phyloP scores from a whole-genome alignment of 2,888 invertebrate species.

The Fabriciana adippe region DNA sequence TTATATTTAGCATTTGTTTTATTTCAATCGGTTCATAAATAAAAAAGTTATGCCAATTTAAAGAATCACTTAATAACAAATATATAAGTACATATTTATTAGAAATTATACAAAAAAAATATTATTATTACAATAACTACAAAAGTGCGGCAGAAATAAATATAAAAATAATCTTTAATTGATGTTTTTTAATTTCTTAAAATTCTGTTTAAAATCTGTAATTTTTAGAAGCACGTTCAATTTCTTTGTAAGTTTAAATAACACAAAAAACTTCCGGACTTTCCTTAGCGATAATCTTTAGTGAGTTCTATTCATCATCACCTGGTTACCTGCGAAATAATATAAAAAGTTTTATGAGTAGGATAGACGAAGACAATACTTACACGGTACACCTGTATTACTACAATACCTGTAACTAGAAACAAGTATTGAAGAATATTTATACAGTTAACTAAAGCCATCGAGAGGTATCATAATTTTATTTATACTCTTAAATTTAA shows the following conservation, averaged over 20 bases:
- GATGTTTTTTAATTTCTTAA: not conserved
- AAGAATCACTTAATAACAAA: too few species aligned
- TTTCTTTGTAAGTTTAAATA: constrained; percentile 2
- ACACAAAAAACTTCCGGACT: not conserved
- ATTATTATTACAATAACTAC: too few species aligned
- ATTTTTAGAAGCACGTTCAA: constrained; percentile 6
- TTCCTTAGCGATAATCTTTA: constrained; percentile 1
- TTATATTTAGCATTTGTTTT: too few species aligned
- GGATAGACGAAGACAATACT: not conserved
- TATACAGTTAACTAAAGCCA: not conserved
- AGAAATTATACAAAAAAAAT: too few species aligned
- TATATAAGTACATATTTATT: too few species aligned
- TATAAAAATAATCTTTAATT: not conserved
- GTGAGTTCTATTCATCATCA: not conserved
- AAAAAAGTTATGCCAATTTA: too few species aligned
- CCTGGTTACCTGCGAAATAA: constrained; percentile 1
- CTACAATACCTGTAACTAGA: too few species aligned
- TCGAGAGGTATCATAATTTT: not conserved
- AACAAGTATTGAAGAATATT: constrained; percentile 4
- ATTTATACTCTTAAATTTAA: not conserved
- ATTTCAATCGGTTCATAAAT: too few species aligned
- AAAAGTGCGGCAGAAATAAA: not conserved
- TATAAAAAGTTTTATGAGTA: constrained; percentile 8
- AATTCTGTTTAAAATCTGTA: constrained; percentile 7
- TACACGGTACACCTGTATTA: not conserved